Evolutionary conservation across 2,113 vertebrate genomes (phyloP).

Genomic region (Acrocephalus kingi): DNA sequence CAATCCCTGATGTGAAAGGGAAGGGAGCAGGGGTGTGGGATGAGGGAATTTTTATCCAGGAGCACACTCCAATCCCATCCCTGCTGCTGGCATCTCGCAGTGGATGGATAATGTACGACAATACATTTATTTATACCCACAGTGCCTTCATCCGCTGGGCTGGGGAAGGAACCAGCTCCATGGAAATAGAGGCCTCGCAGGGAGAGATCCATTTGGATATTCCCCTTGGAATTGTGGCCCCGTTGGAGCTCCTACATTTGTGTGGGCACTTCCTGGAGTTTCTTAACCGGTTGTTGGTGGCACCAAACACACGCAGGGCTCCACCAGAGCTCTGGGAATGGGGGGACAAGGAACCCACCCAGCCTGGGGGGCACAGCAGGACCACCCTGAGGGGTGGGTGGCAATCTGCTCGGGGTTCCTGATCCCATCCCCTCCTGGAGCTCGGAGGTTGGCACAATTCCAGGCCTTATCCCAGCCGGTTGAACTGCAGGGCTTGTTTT

Average conservation of each 20-base stretch:
- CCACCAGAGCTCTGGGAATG: accelerated
- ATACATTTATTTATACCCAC: background rate
- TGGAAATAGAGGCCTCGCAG: background rate
- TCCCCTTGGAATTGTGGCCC: background rate
- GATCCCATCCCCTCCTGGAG: background rate
- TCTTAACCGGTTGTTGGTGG: background rate
- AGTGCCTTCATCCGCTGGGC: accelerated
- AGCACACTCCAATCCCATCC: accelerated
- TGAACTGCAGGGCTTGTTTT: background rate
- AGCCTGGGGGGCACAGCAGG: accelerated
- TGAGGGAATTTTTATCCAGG: background rate
- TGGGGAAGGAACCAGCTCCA: background rate
- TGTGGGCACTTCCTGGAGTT: background rate
- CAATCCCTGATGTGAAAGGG: background rate
- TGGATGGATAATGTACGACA: background rate
- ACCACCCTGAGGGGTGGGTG: accelerated
- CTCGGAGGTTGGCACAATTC: background rate
- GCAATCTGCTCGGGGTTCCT: background rate
- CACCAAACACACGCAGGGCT: background rate
- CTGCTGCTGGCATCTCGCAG: background rate
- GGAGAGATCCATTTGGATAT: background rate
- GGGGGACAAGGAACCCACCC: background rate
- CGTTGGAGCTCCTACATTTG: background rate
- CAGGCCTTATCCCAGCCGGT: background rate
- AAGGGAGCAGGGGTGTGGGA: background rate